Base-by-base conservation (phyloP, 1,140 invertebrate species). In the Hormaphis cornu region DNA sequence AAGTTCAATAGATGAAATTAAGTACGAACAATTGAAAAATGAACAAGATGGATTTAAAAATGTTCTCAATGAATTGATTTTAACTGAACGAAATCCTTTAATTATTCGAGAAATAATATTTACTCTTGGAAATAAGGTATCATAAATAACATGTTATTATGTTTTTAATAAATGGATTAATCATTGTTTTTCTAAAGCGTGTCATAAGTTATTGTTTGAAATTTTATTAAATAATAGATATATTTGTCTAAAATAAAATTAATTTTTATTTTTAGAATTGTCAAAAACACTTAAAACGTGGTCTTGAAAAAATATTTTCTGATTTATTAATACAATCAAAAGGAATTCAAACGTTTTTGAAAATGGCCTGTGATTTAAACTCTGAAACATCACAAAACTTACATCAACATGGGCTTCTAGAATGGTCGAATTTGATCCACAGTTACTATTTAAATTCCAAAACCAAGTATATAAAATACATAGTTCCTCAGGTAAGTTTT, bases 401-500 rank as follows among this genome's bases (percentile, higher is more conserved):
- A 28, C 18, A 14, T 4, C 26, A 48, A 2, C 28, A 22, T 35
- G 59, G 59, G 7, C 18, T 48, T 33, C 12, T 16, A 16, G 18
- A 66, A 35, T 66, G 59, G 59, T 48, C 24, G 9, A 30, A 50
- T 50, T 66, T 66, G 24, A 30, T 66, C 8, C 59, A 66, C 18
- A 30, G 5, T 48, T 50, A 66, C 35, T 66, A 46, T 16, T 8
- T 8, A 12, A 66, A 66, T 30, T 66, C 59, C 18, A 66, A 66
- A 22, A 1, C 18, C 0, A 33, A 63, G 12, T 48, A 66, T 48
- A 8, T 7, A n/a, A 2, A 44, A 14, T 22, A 28, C 22, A 48
- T 66, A 22, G 26, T 66, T 35, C 42, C 42, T 33, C 59, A 66
- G 42, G 59, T 66, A 66, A 61, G 48, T 63, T 37, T 37, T 37